These are phyloP conservation scores for Tyto alba DNA, from an alignment of 2,113 vertebrate genomes.

Conservation along the genomic window DNA sequence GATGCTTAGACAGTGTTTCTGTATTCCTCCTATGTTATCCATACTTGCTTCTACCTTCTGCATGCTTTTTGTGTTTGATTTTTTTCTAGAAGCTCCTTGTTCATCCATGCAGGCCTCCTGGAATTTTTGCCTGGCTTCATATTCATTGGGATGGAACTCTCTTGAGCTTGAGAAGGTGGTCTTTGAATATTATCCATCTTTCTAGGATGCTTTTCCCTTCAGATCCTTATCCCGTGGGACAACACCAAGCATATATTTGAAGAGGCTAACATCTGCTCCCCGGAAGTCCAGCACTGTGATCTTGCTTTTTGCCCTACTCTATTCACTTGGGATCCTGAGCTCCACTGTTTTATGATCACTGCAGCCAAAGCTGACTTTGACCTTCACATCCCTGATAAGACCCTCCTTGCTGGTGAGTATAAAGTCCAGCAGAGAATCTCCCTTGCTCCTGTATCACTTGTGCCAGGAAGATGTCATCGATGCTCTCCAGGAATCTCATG, in stretches of 20 bases:
- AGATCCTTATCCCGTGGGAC: neutral
- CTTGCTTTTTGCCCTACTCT: neutral
- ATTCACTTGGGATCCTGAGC: neutral
- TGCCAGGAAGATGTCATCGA: neutral
- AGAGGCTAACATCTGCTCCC: neutral
- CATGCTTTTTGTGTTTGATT: neutral
- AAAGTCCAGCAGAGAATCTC: neutral
- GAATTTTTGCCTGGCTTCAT: no score
- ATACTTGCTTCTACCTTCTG: neutral
- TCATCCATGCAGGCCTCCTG: neutral
- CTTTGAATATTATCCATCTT: neutral
- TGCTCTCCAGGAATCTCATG: neutral
- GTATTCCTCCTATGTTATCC: neutral
- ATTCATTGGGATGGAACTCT: no score
- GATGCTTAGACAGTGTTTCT: neutral
- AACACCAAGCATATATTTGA: neutral
- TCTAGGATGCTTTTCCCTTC: neutral
- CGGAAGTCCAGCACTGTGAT: neutral
- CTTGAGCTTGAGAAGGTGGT: neutral
- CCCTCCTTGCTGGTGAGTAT: neutral
- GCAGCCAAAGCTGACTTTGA: neutral
- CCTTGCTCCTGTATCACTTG: neutral
- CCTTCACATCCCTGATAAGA: neutral
- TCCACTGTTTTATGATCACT: neutral
- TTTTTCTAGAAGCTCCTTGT: neutral